These are phyloP conservation scores for Passer domesticus DNA, from an alignment of 2,113 vertebrate species.

Conservation along the genomic window DNA sequence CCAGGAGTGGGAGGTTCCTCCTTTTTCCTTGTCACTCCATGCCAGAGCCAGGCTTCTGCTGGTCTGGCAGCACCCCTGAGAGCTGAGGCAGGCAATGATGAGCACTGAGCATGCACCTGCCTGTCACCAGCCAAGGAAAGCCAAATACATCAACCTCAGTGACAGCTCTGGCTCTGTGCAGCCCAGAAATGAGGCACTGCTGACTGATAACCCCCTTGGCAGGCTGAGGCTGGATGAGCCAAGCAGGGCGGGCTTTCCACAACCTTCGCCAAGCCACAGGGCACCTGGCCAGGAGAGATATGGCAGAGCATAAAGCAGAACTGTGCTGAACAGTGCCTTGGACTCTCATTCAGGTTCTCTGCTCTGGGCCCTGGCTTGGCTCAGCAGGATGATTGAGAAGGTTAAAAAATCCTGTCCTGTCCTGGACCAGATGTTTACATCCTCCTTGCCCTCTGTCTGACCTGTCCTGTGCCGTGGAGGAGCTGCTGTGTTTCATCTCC, in stretches of 20 bases:
- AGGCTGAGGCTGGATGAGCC: accelerated
- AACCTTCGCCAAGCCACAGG: accelerated
- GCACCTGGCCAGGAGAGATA: background rate
- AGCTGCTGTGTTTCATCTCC: background rate
- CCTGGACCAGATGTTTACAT: background rate
- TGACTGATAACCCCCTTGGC: background rate
- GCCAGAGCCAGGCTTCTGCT: background rate
- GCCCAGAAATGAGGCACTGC: background rate
- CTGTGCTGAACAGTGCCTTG: background rate
- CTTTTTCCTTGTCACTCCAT: background rate
- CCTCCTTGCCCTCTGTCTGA: accelerated
- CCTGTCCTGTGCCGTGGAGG: accelerated
- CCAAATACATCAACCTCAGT: background rate
- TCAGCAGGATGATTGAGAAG: background rate
- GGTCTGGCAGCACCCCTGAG: background rate
- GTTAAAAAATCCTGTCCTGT: background rate
- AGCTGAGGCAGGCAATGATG: accelerated
- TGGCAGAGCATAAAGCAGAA: background rate
- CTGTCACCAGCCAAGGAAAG: background rate
- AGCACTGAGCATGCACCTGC: accelerated
- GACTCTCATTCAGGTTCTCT: background rate
- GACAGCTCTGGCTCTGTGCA: background rate
- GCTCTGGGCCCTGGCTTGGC: background rate
- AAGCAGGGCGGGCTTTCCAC: background rate
- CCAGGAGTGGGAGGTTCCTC: background rate